phyloP scores from a whole-genome alignment of 2,797 vertebrate species.

The Benthosema pterotum region DNA sequence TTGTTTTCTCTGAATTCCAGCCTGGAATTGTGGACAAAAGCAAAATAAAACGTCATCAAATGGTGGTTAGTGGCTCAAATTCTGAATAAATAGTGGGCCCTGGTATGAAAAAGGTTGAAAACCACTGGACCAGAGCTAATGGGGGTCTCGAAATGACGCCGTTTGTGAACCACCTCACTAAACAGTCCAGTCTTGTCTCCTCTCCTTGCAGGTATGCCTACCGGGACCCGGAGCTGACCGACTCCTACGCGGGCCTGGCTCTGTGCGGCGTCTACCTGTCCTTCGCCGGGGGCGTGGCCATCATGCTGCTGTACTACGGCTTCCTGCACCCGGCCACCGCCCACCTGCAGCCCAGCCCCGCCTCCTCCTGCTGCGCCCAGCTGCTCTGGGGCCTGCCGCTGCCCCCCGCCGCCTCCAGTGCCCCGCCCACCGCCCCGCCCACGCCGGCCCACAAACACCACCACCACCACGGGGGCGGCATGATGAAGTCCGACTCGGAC shows the following conservation, averaged over 20 bases:
- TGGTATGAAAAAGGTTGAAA: too few relatives aligned
- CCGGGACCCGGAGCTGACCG: constrained; percentile 91
- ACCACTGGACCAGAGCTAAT: too few relatives aligned
- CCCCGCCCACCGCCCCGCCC: constrained; percentile 92
- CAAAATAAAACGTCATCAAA: too few relatives aligned
- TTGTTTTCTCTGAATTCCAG: too few relatives aligned
- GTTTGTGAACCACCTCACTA: too few relatives aligned
- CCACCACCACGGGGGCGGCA: constrained; percentile 28
- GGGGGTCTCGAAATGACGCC: too few relatives aligned
- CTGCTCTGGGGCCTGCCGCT: constrained; percentile 98
- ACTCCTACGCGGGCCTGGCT: constrained; percentile 91
- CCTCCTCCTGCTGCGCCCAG: constrained; percentile 97
- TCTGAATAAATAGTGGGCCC: too few relatives aligned
- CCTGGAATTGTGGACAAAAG: too few relatives aligned
- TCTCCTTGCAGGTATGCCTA: constrained; percentile 79
- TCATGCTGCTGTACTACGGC: constrained; percentile 97
- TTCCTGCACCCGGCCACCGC: constrained; percentile 94
- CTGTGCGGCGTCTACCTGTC: constrained; percentile 96
- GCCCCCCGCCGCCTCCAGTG: constrained; percentile 86
- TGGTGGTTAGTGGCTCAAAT: too few relatives aligned
- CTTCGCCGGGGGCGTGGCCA: constrained; percentile 90
- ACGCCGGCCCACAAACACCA: constrained; percentile 68
- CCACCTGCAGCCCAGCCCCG: constrained; percentile 87
- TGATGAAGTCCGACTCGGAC: constrained; percentile 32
- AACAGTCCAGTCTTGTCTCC: neutral